Conservation (phyloP, 1,140 invertebrate genomes). For the Phymorhynchus buccinoides region DNA sequence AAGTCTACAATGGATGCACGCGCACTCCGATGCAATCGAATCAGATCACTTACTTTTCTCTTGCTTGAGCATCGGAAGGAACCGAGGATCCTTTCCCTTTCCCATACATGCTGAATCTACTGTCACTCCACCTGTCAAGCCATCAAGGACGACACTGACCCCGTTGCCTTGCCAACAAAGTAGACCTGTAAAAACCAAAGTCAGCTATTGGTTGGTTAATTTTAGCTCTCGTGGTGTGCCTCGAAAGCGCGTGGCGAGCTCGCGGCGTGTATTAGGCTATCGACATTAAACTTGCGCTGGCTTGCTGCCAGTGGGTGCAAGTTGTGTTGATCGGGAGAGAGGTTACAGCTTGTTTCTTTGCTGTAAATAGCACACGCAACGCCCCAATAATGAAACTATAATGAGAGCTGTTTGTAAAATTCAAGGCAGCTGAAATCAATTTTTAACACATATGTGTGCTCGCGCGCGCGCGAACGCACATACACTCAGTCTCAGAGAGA, state of each 20-base stretch:
- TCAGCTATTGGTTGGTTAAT: conserved; percentile 70
- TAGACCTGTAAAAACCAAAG: conserved; percentile 70
- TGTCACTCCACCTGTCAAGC: conserved; percentile 76
- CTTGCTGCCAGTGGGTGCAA: conserved; percentile 58
- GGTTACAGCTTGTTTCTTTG: not conserved
- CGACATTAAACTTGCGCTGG: conserved; percentile 69
- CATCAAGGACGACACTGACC: conserved; percentile 75
- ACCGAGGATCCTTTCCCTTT: conserved; percentile 93
- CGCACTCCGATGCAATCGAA: not conserved
- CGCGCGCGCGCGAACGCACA: too few relatives aligned
- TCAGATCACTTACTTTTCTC: conserved; percentile 88
- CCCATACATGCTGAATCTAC: conserved; percentile 85
- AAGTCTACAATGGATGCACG: not conserved
- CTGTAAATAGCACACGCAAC: not conserved
- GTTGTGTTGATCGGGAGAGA: conserved; percentile 52
- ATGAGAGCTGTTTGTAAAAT: too few relatives aligned
- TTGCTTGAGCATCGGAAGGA: conserved; percentile 93
- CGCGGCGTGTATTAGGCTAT: conserved; percentile 64
- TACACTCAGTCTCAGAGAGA: too few relatives aligned
- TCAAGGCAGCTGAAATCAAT: too few relatives aligned
- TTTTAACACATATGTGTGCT: too few relatives aligned
- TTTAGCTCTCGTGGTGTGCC: conserved; percentile 64
- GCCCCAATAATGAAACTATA: too few relatives aligned
- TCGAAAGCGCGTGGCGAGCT: conserved; percentile 61
- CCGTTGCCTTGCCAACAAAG: conserved; percentile 74